phyloP scores from a whole-genome alignment of 2,797 vertebrate species.

The Peromyscus nudipes region DNA sequence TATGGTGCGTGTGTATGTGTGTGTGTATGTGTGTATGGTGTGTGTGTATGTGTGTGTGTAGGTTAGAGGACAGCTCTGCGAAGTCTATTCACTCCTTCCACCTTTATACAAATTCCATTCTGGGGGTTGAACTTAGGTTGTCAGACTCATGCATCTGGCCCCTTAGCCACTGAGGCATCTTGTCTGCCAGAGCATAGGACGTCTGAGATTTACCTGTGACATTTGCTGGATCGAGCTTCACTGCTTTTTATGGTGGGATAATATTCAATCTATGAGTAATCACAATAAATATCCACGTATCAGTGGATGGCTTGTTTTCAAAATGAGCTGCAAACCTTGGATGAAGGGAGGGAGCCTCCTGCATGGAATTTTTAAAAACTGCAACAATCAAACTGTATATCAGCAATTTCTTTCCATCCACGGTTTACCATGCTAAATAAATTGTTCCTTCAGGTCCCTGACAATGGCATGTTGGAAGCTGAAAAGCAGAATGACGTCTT shows the following conservation, averaged over 20 bases:
- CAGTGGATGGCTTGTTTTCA: neutral
- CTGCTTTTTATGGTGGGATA: neutral
- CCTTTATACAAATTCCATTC: neutral
- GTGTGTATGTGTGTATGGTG: too few relatives aligned
- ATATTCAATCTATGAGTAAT: neutral
- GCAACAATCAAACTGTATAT: neutral
- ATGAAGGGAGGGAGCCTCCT: slow-evolving; percentile 2
- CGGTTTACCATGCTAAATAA: slow-evolving; percentile 59
- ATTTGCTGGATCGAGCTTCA: neutral
- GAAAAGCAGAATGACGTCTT: neutral
- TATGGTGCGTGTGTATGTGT: too few relatives aligned
- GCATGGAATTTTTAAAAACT: neutral
- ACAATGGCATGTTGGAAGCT: slow-evolving; percentile 70
- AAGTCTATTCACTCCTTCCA: neutral
- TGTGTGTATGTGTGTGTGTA: neutral
- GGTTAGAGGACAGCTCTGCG: neutral
- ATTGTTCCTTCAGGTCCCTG: slow-evolving; percentile 15
- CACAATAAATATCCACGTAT: neutral
- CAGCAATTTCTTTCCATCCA: slow-evolving; percentile 34
- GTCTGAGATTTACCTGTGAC: neutral
- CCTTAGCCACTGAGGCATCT: neutral
- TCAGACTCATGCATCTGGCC: neutral
- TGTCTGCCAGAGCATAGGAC: neutral
- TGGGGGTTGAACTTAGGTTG: neutral
- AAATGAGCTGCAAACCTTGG: neutral